phyloP scores from a whole-genome alignment of 1,140 invertebrate genomes.

The Penaeus vannamei region DNA sequence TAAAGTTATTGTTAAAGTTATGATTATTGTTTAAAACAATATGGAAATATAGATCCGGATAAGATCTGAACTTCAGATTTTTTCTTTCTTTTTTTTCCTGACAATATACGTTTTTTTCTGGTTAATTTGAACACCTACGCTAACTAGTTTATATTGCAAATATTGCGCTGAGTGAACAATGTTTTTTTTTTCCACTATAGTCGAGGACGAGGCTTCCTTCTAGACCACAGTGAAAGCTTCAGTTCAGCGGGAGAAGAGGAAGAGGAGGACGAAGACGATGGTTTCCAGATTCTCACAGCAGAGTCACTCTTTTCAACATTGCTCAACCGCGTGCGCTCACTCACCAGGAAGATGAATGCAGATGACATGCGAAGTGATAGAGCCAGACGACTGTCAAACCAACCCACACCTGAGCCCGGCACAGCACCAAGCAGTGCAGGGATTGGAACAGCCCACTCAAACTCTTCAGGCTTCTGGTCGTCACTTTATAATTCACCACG shows the following conservation, averaged over 20 bases:
- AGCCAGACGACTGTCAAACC: constrained; percentile 31
- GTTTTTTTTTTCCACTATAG: background rate
- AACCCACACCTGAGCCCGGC: constrained; percentile 48
- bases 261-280: constrained; percentile 87
- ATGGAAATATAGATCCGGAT: no score
- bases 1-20: no score
- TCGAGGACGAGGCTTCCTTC: constrained; percentile 75
- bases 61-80: no score
- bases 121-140: no score
- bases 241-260: constrained; percentile 82
- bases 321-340: constrained; percentile 85
- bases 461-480: constrained; percentile 66
- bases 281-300: constrained; percentile 89
- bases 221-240: constrained; percentile 84
- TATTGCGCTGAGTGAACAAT: no score
- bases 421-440: constrained; percentile 32
- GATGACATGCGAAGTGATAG: constrained; percentile 76
- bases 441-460: constrained; percentile 43
- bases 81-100: no score
- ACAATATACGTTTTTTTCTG: no score
- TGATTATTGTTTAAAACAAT: no score
- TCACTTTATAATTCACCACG: constrained; percentile 65
- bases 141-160: no score
- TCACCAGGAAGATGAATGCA: constrained; percentile 87
- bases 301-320: constrained; percentile 91